Percentiles rank a stretch among this genome's conserved stretches.
Evolutionary conservation across 2,888 invertebrate genomes (phyloP).

Genomic region (Hermodice carunculata): DNA sequence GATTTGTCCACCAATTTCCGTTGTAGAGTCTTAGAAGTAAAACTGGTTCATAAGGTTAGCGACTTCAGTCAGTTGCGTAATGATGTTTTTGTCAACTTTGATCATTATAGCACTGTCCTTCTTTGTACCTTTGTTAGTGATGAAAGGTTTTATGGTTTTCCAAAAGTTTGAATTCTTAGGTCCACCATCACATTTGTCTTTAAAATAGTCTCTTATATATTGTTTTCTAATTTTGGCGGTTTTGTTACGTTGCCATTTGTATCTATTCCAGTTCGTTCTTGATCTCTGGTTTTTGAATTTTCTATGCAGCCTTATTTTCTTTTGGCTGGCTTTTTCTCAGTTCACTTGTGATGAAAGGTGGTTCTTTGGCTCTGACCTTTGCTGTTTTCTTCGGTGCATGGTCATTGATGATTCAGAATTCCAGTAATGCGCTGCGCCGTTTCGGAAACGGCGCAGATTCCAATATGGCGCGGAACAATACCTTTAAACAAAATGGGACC

Average conservation of each 20-base stretch:
- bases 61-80: slow-evolving; percentile 5
- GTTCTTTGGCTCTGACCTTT: neutral
- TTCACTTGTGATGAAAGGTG: neutral
- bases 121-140: neutral
- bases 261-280: neutral
- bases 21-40: slow-evolving; percentile 22
- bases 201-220: too few relatives aligned
- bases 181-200: too few relatives aligned
- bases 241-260: neutral
- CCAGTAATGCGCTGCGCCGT: too few relatives aligned
- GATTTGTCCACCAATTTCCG: neutral
- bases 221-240: neutral
- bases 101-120: neutral
- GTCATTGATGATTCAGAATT: neutral
- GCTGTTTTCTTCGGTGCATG: neutral
- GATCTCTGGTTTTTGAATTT: neutral
- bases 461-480: too few relatives aligned
- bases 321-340: neutral
- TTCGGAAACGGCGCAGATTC: too few relatives aligned
- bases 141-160: slow-evolving; percentile 5
- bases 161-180: neutral
- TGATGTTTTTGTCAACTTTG: neutral
- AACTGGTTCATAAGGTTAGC: slow-evolving; percentile 20
- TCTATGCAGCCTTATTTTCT: neutral
- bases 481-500: too few relatives aligned